Percentiles rank a stretch among this genome's conserved stretches.
Conservation (phyloP, 2,888 invertebrate genomes). For the Acanthococcus lagerstroemiae region DNA sequence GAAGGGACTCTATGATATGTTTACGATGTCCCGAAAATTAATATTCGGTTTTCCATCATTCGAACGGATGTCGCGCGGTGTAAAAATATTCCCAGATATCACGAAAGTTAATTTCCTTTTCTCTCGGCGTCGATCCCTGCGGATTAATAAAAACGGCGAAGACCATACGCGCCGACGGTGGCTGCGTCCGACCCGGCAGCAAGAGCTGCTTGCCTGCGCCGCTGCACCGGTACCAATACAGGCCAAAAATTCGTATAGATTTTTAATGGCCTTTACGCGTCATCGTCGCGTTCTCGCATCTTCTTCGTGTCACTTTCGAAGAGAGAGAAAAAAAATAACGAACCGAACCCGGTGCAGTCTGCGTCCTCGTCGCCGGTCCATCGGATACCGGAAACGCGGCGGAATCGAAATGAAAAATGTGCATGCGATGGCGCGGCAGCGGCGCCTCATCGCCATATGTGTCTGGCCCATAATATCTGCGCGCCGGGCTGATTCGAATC, state of each 20-base stretch:
- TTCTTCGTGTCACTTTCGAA: not conserved
- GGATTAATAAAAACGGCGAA: slow-evolving; percentile 5
- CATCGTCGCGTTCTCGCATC: not conserved
- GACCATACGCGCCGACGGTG: not conserved
- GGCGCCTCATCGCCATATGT: not conserved
- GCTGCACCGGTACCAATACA: too few species aligned
- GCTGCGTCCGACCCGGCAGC: too few species aligned
- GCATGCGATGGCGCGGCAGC: too few species aligned
- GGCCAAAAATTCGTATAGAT: not conserved
- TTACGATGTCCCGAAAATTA: not conserved
- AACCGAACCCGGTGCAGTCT: too few species aligned
- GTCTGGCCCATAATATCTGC: too few species aligned
- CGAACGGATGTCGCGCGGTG: slow-evolving; percentile 6
- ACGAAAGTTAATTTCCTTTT: not conserved
- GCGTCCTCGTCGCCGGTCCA: too few species aligned
- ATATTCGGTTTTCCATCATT: slow-evolving; percentile 6
- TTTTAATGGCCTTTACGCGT: not conserved
- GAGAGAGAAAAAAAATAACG: not conserved
- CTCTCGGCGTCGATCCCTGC: not conserved
- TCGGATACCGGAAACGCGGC: not conserved
- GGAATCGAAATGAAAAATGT: too few species aligned
- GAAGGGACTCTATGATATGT: not conserved
- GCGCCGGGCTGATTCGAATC: not conserved
- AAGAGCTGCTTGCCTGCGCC: too few species aligned
- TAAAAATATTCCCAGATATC: not conserved